phyloP scores from a whole-genome alignment of 2,888 invertebrate species.

The Hypomecis punctinalis region DNA sequence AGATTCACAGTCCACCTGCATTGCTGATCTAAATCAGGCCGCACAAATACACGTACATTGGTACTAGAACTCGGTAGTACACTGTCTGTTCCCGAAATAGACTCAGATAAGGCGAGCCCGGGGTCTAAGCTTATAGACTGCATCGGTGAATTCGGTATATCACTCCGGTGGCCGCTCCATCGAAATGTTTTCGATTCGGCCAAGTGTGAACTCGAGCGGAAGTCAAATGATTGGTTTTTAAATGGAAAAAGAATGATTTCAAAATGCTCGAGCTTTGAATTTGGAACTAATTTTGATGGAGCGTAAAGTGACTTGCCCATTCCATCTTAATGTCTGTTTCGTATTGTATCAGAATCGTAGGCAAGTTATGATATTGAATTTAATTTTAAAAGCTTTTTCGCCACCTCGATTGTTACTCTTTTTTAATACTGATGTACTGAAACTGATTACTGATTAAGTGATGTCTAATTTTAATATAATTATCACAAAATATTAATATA shows the following conservation, averaged over 20 bases:
- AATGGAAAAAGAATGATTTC: slow-evolving; percentile 14
- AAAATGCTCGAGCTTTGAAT: neutral
- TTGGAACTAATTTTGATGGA: slow-evolving; percentile 8
- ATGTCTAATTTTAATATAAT: no score
- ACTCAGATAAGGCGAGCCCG: slow-evolving; percentile 52
- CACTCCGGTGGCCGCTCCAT: neutral
- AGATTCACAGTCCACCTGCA: slow-evolving; percentile 17
- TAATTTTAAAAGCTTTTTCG: no score
- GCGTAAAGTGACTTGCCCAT: slow-evolving; percentile 14
- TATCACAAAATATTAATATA: neutral
- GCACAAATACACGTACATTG: slow-evolving; percentile 51
- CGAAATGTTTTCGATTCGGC: slow-evolving; percentile 15
- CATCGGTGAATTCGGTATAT: slow-evolving; percentile 5
- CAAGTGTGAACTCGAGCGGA: slow-evolving; percentile 17
- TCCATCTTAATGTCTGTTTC: neutral
- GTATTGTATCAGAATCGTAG: no score
- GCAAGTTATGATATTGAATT: no score
- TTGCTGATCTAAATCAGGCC: slow-evolving; percentile 63
- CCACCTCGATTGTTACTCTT: no score
- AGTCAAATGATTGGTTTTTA: slow-evolving; percentile 24
- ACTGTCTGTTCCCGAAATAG: slow-evolving; percentile 61
- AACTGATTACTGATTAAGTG: no score
- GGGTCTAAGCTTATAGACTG: slow-evolving; percentile 51
- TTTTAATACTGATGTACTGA: no score
- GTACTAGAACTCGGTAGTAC: slow-evolving; percentile 35